Conservation (phyloP, 2,888 invertebrate genomes). For the Ommatoiulus sabulosus region DNA sequence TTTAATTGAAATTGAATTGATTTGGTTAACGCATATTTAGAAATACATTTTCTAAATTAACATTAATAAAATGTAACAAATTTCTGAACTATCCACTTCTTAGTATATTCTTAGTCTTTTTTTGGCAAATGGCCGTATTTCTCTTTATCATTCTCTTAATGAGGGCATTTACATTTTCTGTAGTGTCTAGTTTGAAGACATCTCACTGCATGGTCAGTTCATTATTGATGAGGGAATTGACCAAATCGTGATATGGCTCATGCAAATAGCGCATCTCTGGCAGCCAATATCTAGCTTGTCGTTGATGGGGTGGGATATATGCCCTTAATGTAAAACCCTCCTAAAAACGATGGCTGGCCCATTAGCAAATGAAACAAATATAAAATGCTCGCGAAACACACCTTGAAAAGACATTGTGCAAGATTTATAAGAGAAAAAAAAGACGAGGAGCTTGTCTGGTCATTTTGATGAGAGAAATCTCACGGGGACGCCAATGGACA, state of each 20-base stretch:
- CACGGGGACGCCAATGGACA: background rate
- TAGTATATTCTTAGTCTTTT: background rate
- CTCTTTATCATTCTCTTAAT: background rate
- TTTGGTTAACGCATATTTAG: too few relatives aligned
- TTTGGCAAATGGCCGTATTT: background rate
- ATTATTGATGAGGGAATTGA: background rate
- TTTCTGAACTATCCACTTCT: background rate
- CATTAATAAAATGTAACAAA: background rate
- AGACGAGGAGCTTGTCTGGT: slow-evolving; percentile 53
- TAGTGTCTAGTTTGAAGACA: background rate
- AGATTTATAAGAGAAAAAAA: slow-evolving; percentile 50
- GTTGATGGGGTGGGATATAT: background rate
- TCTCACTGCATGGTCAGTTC: background rate
- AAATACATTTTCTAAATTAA: too few relatives aligned
- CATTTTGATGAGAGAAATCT: slow-evolving; percentile 51
- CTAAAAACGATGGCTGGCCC: slow-evolving; percentile 47
- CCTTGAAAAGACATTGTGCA: slow-evolving; percentile 54
- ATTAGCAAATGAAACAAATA: slow-evolving; percentile 56
- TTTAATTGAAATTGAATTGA: too few relatives aligned
- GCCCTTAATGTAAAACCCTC: background rate
- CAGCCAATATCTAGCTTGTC: background rate
- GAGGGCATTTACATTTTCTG: background rate
- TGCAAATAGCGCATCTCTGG: background rate
- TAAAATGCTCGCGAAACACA: slow-evolving; percentile 51
- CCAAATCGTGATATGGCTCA: background rate